Evolutionary conservation across 2,888 invertebrate genomes (phyloP).

Genomic region (Miltochrista miniata): DNA sequence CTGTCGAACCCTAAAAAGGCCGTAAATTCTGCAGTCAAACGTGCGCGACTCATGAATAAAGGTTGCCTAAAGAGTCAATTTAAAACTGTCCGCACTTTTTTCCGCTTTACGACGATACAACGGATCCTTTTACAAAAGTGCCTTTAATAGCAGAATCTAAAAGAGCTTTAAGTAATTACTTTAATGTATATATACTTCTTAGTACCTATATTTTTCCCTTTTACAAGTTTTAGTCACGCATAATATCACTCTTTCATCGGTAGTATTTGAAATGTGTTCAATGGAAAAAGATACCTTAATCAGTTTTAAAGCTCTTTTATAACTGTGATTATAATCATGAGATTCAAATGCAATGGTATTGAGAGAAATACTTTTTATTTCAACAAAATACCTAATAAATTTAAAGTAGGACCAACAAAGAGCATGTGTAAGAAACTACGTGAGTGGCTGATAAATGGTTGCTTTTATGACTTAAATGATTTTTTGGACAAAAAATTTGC

Average conservation of each 20-base stretch:
- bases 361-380: too few species aligned
- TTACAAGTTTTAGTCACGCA: conserved; percentile 8
- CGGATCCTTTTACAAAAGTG: conserved; percentile 12
- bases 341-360: too few species aligned
- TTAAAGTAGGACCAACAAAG: too few species aligned
- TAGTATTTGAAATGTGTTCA: background rate
- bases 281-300: background rate
- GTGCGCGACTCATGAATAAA: background rate
- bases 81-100: conserved; percentile 5
- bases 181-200: conserved; percentile 22
- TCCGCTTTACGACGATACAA: conserved; percentile 13
- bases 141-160: conserved; percentile 19
- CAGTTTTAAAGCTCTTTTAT: background rate
- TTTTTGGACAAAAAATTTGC: too few species aligned
- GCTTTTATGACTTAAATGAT: too few species aligned
- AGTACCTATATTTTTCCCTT: conserved; percentile 13
- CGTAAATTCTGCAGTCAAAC: conserved; percentile 3
- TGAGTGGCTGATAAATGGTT: too few species aligned
- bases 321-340: background rate
- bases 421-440: too few species aligned
- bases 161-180: conserved; percentile 32
- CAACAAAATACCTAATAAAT: too few species aligned
- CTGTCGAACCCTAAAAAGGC: background rate
- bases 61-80: background rate
- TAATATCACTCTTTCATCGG: background rate